Evolutionary conservation across 2,888 invertebrate genomes (phyloP).

Genomic region (Chrysolina americana): DNA sequence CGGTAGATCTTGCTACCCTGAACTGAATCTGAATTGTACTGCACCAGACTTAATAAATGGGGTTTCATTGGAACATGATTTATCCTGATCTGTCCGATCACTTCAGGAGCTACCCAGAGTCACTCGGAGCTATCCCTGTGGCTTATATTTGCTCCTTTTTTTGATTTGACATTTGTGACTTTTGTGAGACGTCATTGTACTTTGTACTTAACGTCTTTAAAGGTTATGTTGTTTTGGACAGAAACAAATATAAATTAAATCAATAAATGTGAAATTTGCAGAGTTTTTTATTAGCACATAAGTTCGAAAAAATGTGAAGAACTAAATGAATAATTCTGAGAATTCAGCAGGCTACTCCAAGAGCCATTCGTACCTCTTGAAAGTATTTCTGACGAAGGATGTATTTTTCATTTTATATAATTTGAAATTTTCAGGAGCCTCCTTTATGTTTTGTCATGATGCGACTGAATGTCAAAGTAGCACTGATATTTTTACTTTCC

Average conservation of each 20-base stretch:
- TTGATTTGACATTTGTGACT: no score
- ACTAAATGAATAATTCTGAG: conserved; percentile 42
- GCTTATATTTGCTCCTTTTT: no score
- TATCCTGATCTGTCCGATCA: no score
- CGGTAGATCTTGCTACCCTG: no score
- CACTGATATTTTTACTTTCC: conserved; percentile 77
- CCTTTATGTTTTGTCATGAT: conserved; percentile 77
- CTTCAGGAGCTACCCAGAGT: no score
- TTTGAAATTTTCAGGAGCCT: conserved; percentile 63
- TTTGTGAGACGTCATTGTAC: no score
- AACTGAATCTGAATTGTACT: no score
- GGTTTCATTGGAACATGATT: no score
- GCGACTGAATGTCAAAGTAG: conserved; percentile 84
- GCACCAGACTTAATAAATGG: no score
- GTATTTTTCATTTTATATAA: not conserved
- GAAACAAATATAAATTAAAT: not conserved
- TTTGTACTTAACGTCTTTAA: not conserved
- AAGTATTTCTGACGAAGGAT: not conserved
- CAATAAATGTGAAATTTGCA: not conserved
- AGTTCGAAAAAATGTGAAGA: conserved; percentile 5
- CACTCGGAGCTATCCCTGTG: no score
- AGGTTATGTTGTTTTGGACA: not conserved
- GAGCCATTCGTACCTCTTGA: conserved; percentile 13
- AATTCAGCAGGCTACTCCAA: conserved; percentile 35
- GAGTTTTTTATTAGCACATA: not conserved